Conservation (phyloP, 2,113 vertebrate genomes). For the Mionectes macconnelli region DNA sequence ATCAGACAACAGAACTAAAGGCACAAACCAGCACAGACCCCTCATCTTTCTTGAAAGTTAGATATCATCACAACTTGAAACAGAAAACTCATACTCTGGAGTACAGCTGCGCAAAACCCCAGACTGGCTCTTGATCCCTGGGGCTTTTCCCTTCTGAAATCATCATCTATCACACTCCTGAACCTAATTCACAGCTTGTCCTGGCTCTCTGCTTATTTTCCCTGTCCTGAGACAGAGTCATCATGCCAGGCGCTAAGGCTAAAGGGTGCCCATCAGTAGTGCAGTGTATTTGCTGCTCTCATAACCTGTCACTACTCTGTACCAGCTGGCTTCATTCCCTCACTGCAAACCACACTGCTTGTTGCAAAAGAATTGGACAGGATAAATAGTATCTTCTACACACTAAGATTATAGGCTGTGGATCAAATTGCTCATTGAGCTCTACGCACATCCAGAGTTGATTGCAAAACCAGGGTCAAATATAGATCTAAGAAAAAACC, state of each 20-base stretch:
- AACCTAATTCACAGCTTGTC: neutral
- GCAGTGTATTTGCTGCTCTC: neutral
- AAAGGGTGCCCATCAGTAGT: neutral
- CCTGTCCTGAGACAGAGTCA: neutral
- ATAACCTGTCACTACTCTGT: neutral
- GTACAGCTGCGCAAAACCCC: neutral
- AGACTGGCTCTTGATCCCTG: neutral
- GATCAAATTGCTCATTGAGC: neutral
- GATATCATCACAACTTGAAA: neutral
- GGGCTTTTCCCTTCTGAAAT: neutral
- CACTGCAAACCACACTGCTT: neutral
- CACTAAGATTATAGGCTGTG: neutral
- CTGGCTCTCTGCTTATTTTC: neutral
- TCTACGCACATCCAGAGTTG: neutral
- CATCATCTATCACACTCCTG: accelerated
- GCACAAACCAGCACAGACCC: accelerated
- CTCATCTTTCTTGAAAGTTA: neutral
- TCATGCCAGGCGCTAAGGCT: neutral
- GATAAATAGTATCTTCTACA: neutral
- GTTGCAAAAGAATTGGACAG: neutral
- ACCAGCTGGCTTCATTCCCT: neutral
- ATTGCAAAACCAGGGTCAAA: neutral
- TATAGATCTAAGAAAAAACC: neutral
- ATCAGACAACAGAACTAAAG: neutral
- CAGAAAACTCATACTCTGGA: neutral